A percentile compares a stretch with the other conserved stretches of the same genome.
Evolutionary conservation across 2,797 vertebrate species (phyloP).

Genomic region (Enteromius mattozi): DNA sequence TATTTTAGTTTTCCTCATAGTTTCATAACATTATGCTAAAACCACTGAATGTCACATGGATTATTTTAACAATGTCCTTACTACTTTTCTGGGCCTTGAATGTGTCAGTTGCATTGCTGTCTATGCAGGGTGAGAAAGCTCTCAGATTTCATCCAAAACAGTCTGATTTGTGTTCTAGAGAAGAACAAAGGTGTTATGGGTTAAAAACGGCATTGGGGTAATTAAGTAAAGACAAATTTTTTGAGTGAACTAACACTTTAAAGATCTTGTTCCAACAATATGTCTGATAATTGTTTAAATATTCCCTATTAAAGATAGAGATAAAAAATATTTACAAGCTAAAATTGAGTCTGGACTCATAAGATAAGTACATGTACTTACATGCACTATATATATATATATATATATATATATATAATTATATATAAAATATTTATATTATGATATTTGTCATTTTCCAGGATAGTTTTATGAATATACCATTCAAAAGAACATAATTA

Average conservation of each 20-base stretch:
- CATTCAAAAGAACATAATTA: not conserved
- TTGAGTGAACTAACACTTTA: not conserved
- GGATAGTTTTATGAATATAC: not conserved
- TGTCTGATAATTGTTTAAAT: not conserved
- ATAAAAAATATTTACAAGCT: not conserved
- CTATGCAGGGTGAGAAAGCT: not conserved
- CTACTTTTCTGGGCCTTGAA: not conserved
- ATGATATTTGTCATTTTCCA: not conserved
- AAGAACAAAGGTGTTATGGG: not conserved
- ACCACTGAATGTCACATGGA: not conserved
- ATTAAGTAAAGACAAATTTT: not conserved
- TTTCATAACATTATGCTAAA: not conserved
- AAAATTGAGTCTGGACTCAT: too few relatives aligned
- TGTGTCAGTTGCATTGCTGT: not conserved
- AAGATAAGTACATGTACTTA: too few relatives aligned
- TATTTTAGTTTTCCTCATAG: not conserved
- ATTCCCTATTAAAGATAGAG: not conserved
- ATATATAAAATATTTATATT: too few relatives aligned
- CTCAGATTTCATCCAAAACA: too few relatives aligned
- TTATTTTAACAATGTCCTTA: not conserved
- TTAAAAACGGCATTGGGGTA: not conserved
- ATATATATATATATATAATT: too few relatives aligned
- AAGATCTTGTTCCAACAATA: constrained; percentile 4
- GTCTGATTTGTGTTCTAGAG: not conserved
- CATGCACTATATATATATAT: too few relatives aligned